phyloP scores from a whole-genome alignment of 2,113 vertebrate species.

The Eulemur rufifrons region DNA sequence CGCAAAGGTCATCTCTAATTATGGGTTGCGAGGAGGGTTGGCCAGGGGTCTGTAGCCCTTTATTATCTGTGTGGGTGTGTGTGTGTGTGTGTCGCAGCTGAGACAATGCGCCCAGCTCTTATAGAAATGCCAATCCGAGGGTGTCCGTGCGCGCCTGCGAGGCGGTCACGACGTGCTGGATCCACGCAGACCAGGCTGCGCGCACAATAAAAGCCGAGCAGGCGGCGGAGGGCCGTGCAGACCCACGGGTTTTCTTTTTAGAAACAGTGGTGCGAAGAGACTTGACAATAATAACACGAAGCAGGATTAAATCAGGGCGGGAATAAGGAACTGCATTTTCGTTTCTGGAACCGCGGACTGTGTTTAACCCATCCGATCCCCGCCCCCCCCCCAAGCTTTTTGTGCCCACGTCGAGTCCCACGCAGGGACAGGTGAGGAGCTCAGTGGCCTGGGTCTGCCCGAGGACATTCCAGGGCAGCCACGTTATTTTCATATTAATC shows the following conservation, averaged over 20 bases:
- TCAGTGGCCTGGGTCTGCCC: neutral
- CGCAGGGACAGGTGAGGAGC: conserved; percentile 34
- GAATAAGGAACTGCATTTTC: conserved; percentile 73
- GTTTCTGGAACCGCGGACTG: conserved; percentile 48
- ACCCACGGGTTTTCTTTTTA: conserved; percentile 83
- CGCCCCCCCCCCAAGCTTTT: conserved; percentile 40
- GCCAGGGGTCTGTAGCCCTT: conserved; percentile 57
- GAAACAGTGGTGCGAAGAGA: conserved; percentile 82
- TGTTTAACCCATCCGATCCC: conserved; percentile 65
- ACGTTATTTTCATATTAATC: conserved; percentile 60
- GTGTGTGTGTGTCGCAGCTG: neutral
- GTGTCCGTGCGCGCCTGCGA: conserved; percentile 83
- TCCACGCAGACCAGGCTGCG: conserved; percentile 81
- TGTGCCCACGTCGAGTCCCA: neutral
- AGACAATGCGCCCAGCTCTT: conserved; percentile 79
- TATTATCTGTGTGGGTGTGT: neutral
- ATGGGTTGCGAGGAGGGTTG: conserved; percentile 64
- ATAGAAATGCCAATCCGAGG: conserved; percentile 85
- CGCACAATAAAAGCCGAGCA: conserved; percentile 83
- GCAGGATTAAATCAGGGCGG: conserved; percentile 81
- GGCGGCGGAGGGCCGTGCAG: conserved; percentile 80
- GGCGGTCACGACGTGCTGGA: conserved; percentile 82
- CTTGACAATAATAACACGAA: conserved; percentile 81
- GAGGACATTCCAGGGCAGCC: neutral
- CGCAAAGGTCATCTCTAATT: conserved; percentile 86